phyloP scores from a whole-genome alignment of 2,113 vertebrate species.

The Lophochroa leadbeateri region DNA sequence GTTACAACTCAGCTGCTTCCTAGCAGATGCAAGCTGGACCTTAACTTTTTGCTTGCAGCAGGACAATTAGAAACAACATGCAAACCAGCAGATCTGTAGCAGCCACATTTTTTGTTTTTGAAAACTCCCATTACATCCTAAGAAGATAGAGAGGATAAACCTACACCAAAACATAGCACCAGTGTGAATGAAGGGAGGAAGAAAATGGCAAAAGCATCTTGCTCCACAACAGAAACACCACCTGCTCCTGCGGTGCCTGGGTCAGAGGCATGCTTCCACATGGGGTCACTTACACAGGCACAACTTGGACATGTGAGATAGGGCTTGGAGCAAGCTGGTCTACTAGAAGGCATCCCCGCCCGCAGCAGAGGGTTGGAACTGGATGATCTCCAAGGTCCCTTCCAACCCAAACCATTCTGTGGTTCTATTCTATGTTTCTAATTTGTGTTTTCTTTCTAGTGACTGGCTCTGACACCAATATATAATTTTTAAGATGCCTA shows the following conservation, averaged over 20 bases:
- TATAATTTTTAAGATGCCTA: neutral
- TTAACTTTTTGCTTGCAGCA: neutral
- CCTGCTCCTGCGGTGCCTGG: neutral
- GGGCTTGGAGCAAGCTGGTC: neutral
- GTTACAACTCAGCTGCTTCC: neutral
- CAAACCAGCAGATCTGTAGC: neutral
- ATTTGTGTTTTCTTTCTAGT: neutral
- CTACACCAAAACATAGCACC: neutral
- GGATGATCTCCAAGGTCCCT: neutral
- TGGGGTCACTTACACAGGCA: neutral
- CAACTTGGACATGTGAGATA: neutral
- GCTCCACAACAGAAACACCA: neutral
- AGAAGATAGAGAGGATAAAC: neutral
- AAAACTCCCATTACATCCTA: fast-evolving
- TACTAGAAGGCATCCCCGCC: neutral
- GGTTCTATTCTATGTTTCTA: neutral
- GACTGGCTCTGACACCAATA: neutral
- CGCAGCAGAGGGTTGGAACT: neutral
- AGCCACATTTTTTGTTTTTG: neutral
- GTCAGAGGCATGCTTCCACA: neutral
- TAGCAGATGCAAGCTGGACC: neutral
- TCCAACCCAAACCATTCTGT: neutral
- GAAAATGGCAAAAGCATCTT: neutral
- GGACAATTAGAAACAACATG: neutral
- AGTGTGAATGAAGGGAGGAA: neutral